Base-by-base conservation (phyloP, 2,888 invertebrate genomes). In the Cremastobaeus sp. region DNA sequence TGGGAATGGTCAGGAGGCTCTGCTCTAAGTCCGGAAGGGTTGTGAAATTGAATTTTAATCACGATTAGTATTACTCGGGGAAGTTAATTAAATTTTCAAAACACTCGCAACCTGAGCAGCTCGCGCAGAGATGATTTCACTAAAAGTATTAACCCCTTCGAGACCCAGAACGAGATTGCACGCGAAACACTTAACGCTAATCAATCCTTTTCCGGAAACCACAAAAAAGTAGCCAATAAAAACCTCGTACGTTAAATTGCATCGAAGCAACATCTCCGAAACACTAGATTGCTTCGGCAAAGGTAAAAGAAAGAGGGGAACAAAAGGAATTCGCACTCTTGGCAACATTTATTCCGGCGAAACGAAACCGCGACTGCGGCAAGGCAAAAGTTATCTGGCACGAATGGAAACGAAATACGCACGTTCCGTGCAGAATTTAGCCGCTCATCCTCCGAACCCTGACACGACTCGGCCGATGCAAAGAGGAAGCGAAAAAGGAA, bases 311-410 rank as follows among this genome's bases (percentile, higher is more conserved):
- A 52, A 35, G 15, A 37, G 11, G 11, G 11, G 9, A 32, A 32
- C 32, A 5, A 11, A 32, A 12, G 34, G 12, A 21, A 11, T 15
- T 59, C 9, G 41, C 21, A 25, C 28, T 21, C 45, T 11, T n/a
- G 12, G 41, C 37, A 32, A 54, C 52, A 54, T 60, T 69, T 69
- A 47, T 52, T n/a, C 30, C 11, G 39, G 14, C 11, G 32, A 30
- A 43, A 28, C 9, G 11, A 32, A 41, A 45, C 2, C 41, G 17
- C 35, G 21, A 6, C n/a, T 21, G 43, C 8, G 12, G 30, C 28
- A 32, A 55, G 14, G 25, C 45, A 34, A 28, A 57, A 48, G n/a
- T 66, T 66, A 66, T 57, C 39, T 57, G 66, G n/a, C 39, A n/a
- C 50, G 43, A 65, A 54, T 47, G 54, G 54, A 65, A 65, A 37